Conservation (phyloP, 2,888 invertebrate genomes). For the Lithophane ornitopus region DNA sequence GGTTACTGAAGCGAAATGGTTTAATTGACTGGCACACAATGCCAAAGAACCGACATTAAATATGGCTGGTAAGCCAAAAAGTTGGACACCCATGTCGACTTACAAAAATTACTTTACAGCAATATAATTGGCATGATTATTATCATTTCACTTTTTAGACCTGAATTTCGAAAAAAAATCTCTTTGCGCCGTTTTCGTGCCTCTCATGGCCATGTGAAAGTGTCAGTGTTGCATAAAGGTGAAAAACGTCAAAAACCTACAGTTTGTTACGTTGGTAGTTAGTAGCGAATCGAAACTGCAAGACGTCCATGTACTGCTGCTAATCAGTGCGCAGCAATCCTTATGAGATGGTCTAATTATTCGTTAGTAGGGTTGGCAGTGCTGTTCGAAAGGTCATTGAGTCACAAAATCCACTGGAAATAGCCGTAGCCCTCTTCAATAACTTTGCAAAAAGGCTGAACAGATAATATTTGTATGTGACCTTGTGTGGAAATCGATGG, state of each 20-base stretch:
- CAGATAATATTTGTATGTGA: not conserved
- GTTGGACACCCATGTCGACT: not conserved
- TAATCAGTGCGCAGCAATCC: conserved; percentile 74
- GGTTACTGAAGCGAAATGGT: not conserved
- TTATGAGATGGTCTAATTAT: conserved; percentile 65
- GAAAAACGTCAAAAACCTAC: conserved; percentile 44
- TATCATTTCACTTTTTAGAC: conserved; percentile 19
- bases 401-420: not conserved
- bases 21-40: not conserved
- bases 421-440: not conserved
- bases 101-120: not conserved
- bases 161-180: conserved; percentile 16
- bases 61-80: not conserved
- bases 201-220: conserved; percentile 44
- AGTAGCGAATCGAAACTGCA: conserved; percentile 55
- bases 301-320: conserved; percentile 63
- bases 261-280: conserved; percentile 20
- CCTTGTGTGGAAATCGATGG: not conserved
- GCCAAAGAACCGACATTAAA: not conserved
- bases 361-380: conserved; percentile 55
- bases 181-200: conserved; percentile 14
- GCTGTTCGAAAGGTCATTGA: conserved; percentile 12
- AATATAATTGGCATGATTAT: not conserved
- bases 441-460: not conserved
- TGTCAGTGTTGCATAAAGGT: conserved; percentile 44